Percentiles rank a stretch among this genome's conserved stretches.
These are phyloP conservation scores for Paramisgurnus dabryanus DNA, from an alignment of 2,113 vertebrate species.

Conservation along the genomic window DNA sequence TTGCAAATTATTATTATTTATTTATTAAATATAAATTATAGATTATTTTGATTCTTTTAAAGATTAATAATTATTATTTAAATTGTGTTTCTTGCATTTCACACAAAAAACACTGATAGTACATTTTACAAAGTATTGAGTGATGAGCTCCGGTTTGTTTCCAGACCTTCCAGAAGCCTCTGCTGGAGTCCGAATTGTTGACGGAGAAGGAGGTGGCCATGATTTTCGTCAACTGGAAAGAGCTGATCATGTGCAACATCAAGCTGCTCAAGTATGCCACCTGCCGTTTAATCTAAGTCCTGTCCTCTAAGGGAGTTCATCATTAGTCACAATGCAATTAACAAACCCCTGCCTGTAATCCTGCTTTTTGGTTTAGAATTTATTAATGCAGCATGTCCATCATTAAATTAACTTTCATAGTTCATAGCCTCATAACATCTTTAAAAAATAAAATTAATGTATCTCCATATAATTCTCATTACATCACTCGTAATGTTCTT, in stretches of 20 bases:
- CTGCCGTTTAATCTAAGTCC: not conserved
- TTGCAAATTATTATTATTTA: no score
- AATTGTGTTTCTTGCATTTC: no score
- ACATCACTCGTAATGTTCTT: not conserved
- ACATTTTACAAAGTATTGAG: not conserved
- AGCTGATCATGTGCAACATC: slow-evolving; percentile 99
- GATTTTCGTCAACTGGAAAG: slow-evolving; percentile 99
- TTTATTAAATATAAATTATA: no score
- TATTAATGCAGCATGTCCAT: no score
- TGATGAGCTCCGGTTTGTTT: slow-evolving; percentile 9
- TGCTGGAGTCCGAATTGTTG: slow-evolving; percentile 93
- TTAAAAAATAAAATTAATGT: not conserved
- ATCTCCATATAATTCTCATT: slow-evolving; percentile 7
- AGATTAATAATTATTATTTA: no score
- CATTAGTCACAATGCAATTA: not conserved
- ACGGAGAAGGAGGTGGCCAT: slow-evolving; percentile 97
- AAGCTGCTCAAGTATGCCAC: slow-evolving; percentile 94
- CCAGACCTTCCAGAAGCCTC: slow-evolving; percentile 96
- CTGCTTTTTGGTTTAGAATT: not conserved
- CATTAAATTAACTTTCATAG: not conserved
- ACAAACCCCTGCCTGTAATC: not conserved
- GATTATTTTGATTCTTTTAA: no score
- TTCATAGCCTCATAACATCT: not conserved
- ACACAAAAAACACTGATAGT: no score
- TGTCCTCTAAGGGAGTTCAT: not conserved